Conservation (phyloP, 2,797 vertebrate genomes). For the Pangasius macronema region DNA sequence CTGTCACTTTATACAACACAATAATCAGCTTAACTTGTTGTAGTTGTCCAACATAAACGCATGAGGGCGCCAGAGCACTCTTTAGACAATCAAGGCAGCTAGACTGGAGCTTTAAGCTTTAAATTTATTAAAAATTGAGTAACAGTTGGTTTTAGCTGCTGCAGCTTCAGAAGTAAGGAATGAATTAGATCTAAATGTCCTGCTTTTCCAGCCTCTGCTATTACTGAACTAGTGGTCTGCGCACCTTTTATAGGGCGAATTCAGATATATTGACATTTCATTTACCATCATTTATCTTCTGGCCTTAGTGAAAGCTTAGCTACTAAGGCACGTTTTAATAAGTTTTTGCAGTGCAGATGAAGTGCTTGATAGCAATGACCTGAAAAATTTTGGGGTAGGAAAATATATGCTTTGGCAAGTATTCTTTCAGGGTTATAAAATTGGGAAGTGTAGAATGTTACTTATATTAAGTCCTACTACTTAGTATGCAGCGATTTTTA, state of each 20-base stretch:
- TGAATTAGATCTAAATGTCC: neutral
- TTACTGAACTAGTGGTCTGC: neutral
- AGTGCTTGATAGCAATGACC: neutral
- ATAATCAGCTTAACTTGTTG: neutral
- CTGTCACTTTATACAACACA: neutral
- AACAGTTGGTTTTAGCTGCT: neutral
- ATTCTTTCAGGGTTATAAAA: neutral
- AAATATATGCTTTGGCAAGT: neutral
- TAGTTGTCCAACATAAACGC: neutral
- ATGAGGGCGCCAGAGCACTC: slow-evolving; percentile 15
- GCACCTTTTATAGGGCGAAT: neutral
- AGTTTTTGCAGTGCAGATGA: neutral
- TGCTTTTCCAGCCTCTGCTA: neutral
- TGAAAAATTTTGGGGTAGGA: neutral
- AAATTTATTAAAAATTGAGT: neutral
- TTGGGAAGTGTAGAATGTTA: neutral
- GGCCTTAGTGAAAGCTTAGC: neutral
- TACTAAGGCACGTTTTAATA: neutral
- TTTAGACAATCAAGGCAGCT: neutral
- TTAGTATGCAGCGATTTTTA: neutral
- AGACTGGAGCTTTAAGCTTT: too few species aligned
- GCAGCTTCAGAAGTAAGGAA: neutral
- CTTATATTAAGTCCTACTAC: neutral
- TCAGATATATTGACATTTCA: neutral
- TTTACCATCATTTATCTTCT: neutral